phyloP scores from a whole-genome alignment of 2,888 invertebrate species.

The Polyommatus icarus region DNA sequence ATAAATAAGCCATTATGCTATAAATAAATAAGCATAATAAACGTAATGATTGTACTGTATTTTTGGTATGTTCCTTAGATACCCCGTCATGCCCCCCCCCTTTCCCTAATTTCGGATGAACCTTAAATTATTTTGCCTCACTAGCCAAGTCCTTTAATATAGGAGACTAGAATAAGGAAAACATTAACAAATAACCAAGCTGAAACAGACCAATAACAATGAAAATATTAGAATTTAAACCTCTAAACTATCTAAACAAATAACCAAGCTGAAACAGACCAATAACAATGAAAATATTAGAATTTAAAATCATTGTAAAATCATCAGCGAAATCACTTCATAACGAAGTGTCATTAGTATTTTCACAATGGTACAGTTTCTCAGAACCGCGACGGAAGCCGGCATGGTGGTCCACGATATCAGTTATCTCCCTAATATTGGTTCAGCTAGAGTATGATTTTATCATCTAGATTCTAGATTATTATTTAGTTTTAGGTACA shows the following conservation, averaged over 20 bases:
- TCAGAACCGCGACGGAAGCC: not conserved
- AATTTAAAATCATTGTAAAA: not conserved
- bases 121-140: too few species aligned
- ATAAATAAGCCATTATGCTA: too few species aligned
- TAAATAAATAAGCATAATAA: too few species aligned
- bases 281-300: not conserved
- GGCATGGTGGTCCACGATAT: constrained; percentile 4
- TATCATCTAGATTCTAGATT: not conserved
- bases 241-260: too few species aligned
- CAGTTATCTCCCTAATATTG: not conserved
- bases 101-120: too few species aligned
- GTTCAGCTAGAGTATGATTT: not conserved
- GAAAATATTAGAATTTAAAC: not conserved
- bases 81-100: too few species aligned
- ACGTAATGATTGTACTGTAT: too few species aligned
- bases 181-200: not conserved
- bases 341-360: constrained; percentile 3
- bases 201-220: not conserved
- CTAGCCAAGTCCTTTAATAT: too few species aligned
- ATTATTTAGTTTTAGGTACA: not conserved
- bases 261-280: not conserved
- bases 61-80: too few species aligned
- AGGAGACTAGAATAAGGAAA: not conserved
- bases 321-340: not conserved
- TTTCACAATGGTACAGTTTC: constrained; percentile 4